Evolutionary conservation across 1,140 invertebrate genomes (phyloP), one percentile per base, ranked within the genome.

Genomic region (Temnothorax curvispinosus): DNA sequence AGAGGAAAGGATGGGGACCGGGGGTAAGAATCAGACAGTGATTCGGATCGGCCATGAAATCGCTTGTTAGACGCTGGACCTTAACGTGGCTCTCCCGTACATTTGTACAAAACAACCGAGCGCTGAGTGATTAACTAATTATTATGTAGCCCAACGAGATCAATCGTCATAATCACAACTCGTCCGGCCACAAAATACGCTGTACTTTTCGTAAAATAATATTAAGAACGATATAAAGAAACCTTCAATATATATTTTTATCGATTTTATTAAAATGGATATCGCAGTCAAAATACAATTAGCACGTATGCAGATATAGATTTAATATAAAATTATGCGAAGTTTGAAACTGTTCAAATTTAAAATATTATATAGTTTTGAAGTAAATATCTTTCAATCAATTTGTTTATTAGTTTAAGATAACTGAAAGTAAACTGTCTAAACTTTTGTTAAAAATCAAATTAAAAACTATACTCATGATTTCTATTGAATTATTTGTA

Each of bases 51-150:
- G 64, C 60, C 67, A 75, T 74, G 78, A 86, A 21, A 74, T 64
- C 52, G 90, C 90, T 92, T 90, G 91, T 93, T 92, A 93, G 88
- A 74, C 52, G 80, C 18, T 67, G 82, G 62, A 77, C 62, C 71
- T 58, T 71, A 82, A 60, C 27, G 69, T 69, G 52, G 80, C 38
- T 50, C 65, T 87, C 80, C 35, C 60, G 50, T 89, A 67, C 65
- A 86, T 90, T 89, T 86, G 60, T 80, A 91, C 90, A 89, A 93
- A 90, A 92, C 81, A 88, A 81, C 60, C 38, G 54, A 32, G 67
- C 80, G 67, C 81, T 92, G 91, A 93, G 76, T 84, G 89, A 93
- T 93, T 92, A 87, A 93, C 89, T 92, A 93, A 93, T 93, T 93
- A 93, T 89, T 69, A 86, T 62, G 69, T 69, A 76, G 76, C 41